Conservation (phyloP, 1,140 invertebrate genomes). For the Pararge aegeria region DNA sequence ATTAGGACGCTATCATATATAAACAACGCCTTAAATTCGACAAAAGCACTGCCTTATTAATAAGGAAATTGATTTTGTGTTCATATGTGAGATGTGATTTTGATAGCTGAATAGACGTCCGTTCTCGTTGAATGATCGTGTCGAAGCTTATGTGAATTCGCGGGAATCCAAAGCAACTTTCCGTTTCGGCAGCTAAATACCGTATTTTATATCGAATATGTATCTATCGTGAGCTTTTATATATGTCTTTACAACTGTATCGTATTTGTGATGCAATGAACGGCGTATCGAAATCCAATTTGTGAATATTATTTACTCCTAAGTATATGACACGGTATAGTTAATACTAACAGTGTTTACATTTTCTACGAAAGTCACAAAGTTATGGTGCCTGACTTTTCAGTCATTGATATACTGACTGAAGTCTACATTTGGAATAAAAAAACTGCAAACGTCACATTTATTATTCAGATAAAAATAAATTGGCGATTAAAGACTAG, state of each 20-base stretch:
- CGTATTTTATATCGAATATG: slow-evolving; percentile 42
- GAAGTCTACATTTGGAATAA: no score
- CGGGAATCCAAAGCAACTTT: slow-evolving; percentile 31
- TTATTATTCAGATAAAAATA: no score
- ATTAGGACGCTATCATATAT: slow-evolving; percentile 20
- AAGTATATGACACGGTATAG: slow-evolving; percentile 12
- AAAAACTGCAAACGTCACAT: no score
- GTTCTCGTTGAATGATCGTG: slow-evolving; percentile 42
- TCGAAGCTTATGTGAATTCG: slow-evolving; percentile 36
- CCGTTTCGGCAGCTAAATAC: slow-evolving; percentile 56
- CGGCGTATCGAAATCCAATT: slow-evolving; percentile 56
- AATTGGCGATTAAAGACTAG: no score
- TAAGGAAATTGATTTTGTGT: slow-evolving; percentile 50
- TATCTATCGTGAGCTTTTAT: slow-evolving; percentile 66
- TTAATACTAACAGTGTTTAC: background rate
- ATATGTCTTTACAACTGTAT: slow-evolving; percentile 67
- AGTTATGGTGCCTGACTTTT: no score
- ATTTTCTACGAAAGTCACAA: background rate
- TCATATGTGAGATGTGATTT: slow-evolving; percentile 35
- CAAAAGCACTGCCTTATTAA: slow-evolving; percentile 69
- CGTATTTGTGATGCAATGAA: slow-evolving; percentile 55
- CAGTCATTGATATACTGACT: no score
- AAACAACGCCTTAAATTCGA: slow-evolving; percentile 50
- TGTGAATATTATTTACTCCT: slow-evolving; percentile 45
- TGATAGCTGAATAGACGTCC: slow-evolving; percentile 44